These are phyloP conservation scores for Drosophila barbarae DNA, from an alignment of 2,888 invertebrate genomes.

Conservation along the genomic window DNA sequence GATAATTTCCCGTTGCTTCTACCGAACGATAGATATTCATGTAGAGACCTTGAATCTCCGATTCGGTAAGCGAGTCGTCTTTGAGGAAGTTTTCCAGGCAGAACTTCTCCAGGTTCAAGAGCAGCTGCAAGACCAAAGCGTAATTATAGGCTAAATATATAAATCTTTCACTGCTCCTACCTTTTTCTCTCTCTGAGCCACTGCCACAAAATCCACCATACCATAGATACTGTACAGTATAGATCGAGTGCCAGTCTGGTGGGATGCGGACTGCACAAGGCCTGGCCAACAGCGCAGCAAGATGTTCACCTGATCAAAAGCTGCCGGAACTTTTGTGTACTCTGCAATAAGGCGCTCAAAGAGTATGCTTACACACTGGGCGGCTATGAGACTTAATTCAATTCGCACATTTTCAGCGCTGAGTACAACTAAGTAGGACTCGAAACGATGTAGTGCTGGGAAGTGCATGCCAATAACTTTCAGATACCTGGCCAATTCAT, in stretches of 20 bases:
- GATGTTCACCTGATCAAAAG: slow-evolving; percentile 36
- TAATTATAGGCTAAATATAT: background rate
- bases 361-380: slow-evolving; percentile 45
- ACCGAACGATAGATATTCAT: slow-evolving; percentile 42
- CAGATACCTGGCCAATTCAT: slow-evolving; percentile 37
- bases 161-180: slow-evolving; percentile 1
- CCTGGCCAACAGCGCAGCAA: slow-evolving; percentile 46
- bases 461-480: slow-evolving; percentile 31
- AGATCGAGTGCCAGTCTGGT: slow-evolving; percentile 25
- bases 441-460: slow-evolving; percentile 31
- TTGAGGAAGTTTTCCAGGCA: slow-evolving; percentile 43
- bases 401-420: slow-evolving; percentile 7
- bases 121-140: slow-evolving; percentile 35
- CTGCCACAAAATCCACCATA: slow-evolving; percentile 36
- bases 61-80: slow-evolving; percentile 43
- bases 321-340: slow-evolving; percentile 19
- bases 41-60: slow-evolving; percentile 45
- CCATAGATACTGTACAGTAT: slow-evolving; percentile 50
- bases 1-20: slow-evolving; percentile 43
- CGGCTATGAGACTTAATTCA: slow-evolving; percentile 47
- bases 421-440: slow-evolving; percentile 39
- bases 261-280: slow-evolving; percentile 22
- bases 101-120: slow-evolving; percentile 37
- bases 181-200: slow-evolving; percentile 10
- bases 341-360: slow-evolving; percentile 35